These are phyloP conservation scores for Leuctra nigra DNA, from an alignment of 2,888 invertebrate genomes.

Conservation along the genomic window DNA sequence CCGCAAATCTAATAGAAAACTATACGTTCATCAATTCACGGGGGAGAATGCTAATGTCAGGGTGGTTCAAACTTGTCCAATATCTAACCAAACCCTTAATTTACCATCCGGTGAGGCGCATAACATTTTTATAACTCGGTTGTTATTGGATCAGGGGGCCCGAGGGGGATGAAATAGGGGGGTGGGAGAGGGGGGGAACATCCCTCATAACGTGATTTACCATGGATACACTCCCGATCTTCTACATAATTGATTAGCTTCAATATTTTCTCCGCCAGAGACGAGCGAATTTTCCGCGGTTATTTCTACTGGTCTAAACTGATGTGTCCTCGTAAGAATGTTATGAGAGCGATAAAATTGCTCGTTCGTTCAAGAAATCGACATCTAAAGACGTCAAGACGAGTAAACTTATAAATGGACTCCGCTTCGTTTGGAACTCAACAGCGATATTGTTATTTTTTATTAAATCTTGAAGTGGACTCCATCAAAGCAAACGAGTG, in stretches of 20 bases:
- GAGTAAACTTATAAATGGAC: no score
- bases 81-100: conserved; percentile 26
- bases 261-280: conserved; percentile 20
- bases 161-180: conserved; percentile 8
- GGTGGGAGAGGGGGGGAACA: conserved; percentile 16
- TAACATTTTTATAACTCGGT: conserved; percentile 28
- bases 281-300: neutral
- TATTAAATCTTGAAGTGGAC: no score
- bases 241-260: conserved; percentile 24
- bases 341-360: no score
- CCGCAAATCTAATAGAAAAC: conserved; percentile 43
- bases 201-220: conserved; percentile 29
- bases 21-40: conserved; percentile 45
- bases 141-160: conserved; percentile 27
- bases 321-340: no score
- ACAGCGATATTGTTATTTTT: no score
- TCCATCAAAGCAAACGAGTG: no score
- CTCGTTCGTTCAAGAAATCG: no score
- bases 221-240: conserved; percentile 23
- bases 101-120: conserved; percentile 23
- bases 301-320: neutral
- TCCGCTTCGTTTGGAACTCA: no score
- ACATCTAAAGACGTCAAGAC: no score
- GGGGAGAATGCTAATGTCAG: conserved; percentile 29
- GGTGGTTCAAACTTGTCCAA: conserved; percentile 28